Evolutionary conservation across 2,113 vertebrate genomes (phyloP), one percentile per base, ranked within the genome.

Genomic region (Dryoscopus gambensis): DNA sequence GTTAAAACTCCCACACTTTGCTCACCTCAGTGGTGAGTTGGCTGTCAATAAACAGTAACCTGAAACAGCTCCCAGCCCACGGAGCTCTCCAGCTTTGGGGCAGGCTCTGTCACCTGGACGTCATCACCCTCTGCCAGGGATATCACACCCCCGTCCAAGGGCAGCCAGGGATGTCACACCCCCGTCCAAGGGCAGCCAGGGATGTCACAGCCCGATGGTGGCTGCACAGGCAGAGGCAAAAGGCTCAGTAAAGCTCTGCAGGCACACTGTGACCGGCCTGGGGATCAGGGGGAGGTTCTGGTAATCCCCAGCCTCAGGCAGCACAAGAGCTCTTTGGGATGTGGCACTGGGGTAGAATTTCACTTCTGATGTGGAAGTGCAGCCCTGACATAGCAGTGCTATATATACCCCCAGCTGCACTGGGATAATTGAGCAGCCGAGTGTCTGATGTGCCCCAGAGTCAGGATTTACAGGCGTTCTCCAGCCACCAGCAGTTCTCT

Each of bases 391-490:
- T 15, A 47, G 18, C 52, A 28, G 13, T 12, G 57, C 52, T 53
- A 44, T 19, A 15, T 6, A n/a, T 31, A 68, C 9, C 30, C 47
- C 39, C n/a, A 44, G 6, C 0, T 31, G 56, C 57, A 37, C 0
- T 30, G 73, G 50, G 76, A 19, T 92, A 86, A 89, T 4, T 35
- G 53, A 57, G 73, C 53, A 79, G 65, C 31, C 0, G 1, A 69
- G 56, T 17, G 39, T 37, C 52, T 71, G n/a, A 49, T 15, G 2
- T 18, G 22, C 31, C 59, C 84, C 6, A 4, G 13, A 62, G 15
- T 20, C 25, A 9, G 67, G 46, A 85, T 80, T 83, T 50, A 37
- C 53, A 76, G 33, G 22, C 0, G 2, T 31, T 20, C 49, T 53
- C 60, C 64, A 79, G 12, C 70, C 57, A 71, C 77, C 49, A 53